phyloP scores from a whole-genome alignment of 2,888 invertebrate species.

The Ophonus ardosiacus region DNA sequence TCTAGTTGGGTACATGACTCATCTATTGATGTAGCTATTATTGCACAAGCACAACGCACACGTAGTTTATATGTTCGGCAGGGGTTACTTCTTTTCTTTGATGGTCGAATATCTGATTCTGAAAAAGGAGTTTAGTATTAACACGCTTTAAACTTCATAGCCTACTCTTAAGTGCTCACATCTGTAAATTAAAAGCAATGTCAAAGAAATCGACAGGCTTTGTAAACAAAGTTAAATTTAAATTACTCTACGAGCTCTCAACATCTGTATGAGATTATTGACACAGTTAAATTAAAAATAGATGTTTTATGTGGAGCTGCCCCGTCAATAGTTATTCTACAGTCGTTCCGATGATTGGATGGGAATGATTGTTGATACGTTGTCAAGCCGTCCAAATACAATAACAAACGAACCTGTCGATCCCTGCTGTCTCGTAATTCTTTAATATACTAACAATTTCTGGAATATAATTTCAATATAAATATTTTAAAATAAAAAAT shows the following conservation, averaged over 20 bases:
- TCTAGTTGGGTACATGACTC: background rate
- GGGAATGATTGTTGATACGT: background rate
- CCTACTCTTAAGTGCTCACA: background rate
- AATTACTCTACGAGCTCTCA: constrained; percentile 34
- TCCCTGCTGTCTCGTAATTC: background rate
- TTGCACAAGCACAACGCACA: background rate
- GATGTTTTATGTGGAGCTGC: constrained; percentile 9
- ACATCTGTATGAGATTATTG: constrained; percentile 57
- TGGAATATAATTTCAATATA: background rate
- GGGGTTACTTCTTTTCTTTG: background rate
- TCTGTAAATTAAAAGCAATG: constrained; percentile 48
- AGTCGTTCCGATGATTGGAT: background rate
- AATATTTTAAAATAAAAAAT: background rate
- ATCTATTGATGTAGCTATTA: background rate
- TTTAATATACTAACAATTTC: background rate
- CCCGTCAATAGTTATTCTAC: background rate
- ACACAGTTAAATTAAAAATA: constrained; percentile 48
- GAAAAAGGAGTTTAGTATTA: background rate
- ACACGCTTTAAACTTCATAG: constrained; percentile 28
- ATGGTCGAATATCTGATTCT: constrained; percentile 11
- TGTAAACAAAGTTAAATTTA: constrained; percentile 59
- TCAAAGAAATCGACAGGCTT: constrained; percentile 52
- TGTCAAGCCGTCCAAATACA: background rate
- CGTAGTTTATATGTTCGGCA: background rate
- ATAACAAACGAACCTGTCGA: background rate